Evolutionary conservation across 1,140 invertebrate genomes (phyloP), one percentile per base, ranked within the genome.

Genomic region (Lepidurus couesii): DNA sequence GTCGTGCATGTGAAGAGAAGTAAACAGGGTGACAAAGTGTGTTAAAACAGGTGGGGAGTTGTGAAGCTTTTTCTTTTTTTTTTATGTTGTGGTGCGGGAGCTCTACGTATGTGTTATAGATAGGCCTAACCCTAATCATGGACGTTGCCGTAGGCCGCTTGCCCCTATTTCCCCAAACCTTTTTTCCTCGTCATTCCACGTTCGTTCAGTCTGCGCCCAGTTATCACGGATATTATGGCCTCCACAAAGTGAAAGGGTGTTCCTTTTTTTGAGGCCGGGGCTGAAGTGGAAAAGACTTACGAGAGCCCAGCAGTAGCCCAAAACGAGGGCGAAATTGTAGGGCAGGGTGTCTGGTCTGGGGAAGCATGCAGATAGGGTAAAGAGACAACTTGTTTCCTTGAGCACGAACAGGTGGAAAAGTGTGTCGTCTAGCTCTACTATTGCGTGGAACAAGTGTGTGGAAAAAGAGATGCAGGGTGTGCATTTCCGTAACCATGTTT

Each of bases 191-290:
- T 16, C 53, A 13, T 16, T 65, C 21, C 13, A 13, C 13, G 1
- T 65, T 13, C 21, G 16, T 65, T 21, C 53, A n/a, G 16, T 65
- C 7, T 65, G 16, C 53, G 53, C 21, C 21, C 9, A n/a, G 16
- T 65, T 7, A 13, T 65, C 53, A 13, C n/a, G 53, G 53, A 65
- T 65, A 21, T 65, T 65, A 65, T 65, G 53, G 53, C 53, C 53
- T 65, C 53, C 53, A 65, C n/a, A 65, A 65, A 65, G 53, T 65
- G 53, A 65, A 65, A 65, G 53, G 53, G 53, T 65, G 53, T 65
- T 65, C 53, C 53, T 65, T 65, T 65, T 34, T 65, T 65, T 65
- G 53, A 65, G 53, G 53, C 53, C 53, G 53, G 53, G 53, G 53
- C 53, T 65, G 53, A 65, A 65, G 53, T 65, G 53, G 53, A 21